Base-by-base conservation (phyloP, 1,140 invertebrate genomes). In the Drosophila kikkawai region DNA sequence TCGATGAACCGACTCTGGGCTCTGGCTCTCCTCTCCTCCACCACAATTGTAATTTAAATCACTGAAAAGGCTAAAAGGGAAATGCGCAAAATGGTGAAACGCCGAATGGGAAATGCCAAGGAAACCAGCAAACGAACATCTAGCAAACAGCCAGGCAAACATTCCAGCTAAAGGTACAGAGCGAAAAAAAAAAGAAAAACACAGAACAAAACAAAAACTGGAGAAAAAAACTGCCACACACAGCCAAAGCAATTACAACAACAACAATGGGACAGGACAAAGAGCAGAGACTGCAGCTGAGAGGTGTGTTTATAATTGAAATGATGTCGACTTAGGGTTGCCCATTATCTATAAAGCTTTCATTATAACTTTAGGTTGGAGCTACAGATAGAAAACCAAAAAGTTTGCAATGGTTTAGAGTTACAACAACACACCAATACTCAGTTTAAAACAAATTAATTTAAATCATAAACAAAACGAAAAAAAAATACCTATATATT, bases 11-110 rank as follows among this genome's bases (percentile, higher is more conserved):
- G 79, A 17, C 42, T 19, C 15, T 36, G 15, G 7, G 6, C 50
- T 36, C n/a, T 32, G 7, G 26, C 26, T 29, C 7, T n/a, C n/a
- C n/a, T 4, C 5, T 15, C 3, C 50, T 8, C 32, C 42, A 15
- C 68, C 56, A 32, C 56, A 60, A 60, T 75, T 48, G 69, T 79
- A 66, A 80, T 80, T 80, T 51, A 57, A 67, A 48, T 67, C 61
- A 63, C 57, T 44, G 19, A 47, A 19, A 68, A 45, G 45, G 48
- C 39, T 12, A 65, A 51, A 41, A 36, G 34, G 63, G 37, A 56
- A 65, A 45, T 66, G 59, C 59, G 39, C 7, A 17, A 32, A 36
- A 22, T 42, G 69, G 36, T 29, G n/a, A 26, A 19, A 15, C 22
- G 64, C 19, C 8, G 29, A 34, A 50, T 71, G 60, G 58, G 44